Percentiles rank a stretch among this genome's conserved stretches.
These are phyloP conservation scores for Oryzias sinensis DNA, from an alignment of 2,797 vertebrate species.

Conservation along the genomic window DNA sequence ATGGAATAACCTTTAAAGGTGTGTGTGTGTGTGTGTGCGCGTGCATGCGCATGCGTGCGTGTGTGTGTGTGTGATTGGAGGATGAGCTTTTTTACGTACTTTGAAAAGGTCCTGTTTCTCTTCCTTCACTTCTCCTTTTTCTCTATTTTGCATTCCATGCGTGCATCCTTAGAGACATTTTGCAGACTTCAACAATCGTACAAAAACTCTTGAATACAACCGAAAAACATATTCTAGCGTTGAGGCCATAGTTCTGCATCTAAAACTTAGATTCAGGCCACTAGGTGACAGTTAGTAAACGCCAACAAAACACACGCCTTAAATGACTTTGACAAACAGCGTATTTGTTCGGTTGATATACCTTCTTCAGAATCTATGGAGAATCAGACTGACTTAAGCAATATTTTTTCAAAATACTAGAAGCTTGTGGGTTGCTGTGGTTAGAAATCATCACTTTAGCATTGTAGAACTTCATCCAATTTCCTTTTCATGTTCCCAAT, in stretches of 20 bases:
- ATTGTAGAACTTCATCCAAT: too few species aligned
- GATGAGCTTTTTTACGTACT: slow-evolving; percentile 9
- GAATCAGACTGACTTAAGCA: too few species aligned
- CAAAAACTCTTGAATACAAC: slow-evolving; percentile 41
- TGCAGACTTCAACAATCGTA: slow-evolving; percentile 36
- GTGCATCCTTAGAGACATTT: slow-evolving; percentile 43
- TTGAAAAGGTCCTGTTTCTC: not conserved
- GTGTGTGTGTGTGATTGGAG: slow-evolving; percentile 2
- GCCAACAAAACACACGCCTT: slow-evolving; percentile 39
- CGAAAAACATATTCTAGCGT: slow-evolving; percentile 56
- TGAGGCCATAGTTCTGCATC: slow-evolving; percentile 69
- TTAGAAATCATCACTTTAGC: too few species aligned
- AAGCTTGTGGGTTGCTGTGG: too few species aligned
- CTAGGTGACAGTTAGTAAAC: slow-evolving; percentile 67
- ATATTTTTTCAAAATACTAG: too few species aligned
- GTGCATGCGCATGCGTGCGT: not conserved
- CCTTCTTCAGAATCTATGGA: too few species aligned
- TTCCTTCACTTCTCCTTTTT: slow-evolving; percentile 6
- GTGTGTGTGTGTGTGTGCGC: not conserved
- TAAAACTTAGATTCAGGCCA: slow-evolving; percentile 64
- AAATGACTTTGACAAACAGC: slow-evolving; percentile 13
- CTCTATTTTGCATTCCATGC: slow-evolving; percentile 49
- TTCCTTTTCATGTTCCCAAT: too few species aligned
- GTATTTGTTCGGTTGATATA: not conserved
- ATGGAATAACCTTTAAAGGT: slow-evolving; percentile 52